These are phyloP conservation scores for Acanthosepion lycidas DNA, from an alignment of 2,888 invertebrate genomes.

Conservation along the genomic window DNA sequence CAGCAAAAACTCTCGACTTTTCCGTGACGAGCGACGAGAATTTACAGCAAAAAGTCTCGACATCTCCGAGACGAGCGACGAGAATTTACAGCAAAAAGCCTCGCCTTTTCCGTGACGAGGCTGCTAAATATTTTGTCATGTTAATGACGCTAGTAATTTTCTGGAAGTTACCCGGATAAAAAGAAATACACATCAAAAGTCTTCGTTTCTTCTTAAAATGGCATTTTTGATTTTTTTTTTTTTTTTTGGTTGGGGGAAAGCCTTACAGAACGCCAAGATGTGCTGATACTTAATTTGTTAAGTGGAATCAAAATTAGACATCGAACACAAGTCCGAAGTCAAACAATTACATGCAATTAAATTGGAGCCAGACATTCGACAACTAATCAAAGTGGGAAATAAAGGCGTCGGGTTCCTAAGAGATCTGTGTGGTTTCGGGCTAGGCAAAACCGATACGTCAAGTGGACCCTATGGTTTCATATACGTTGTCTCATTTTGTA, in stretches of 20 bases:
- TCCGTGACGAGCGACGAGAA: too few species aligned
- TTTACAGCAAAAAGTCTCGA: too few species aligned
- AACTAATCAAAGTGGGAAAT: neutral
- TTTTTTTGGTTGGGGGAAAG: neutral
- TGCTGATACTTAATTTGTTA: neutral
- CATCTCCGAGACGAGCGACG: too few species aligned
- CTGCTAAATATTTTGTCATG: too few species aligned
- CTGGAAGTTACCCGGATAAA: too few species aligned
- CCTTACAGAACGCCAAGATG: neutral
- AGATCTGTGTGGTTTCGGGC: neutral
- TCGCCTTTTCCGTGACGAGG: too few species aligned
- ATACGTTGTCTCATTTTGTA: neutral
- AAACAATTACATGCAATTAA: neutral
- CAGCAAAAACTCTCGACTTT: too few species aligned
- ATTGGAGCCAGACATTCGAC: neutral
- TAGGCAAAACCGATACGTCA: neutral
- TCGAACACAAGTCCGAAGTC: neutral
- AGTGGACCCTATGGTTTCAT: neutral
- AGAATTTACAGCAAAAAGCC: too few species aligned
- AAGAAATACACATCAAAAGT: too few species aligned
- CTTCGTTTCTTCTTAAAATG: too few species aligned
- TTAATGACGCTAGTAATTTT: too few species aligned
- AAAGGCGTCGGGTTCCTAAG: neutral
- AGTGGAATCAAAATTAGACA: neutral
- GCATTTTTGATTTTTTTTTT: neutral